phyloP scores from a whole-genome alignment of 2,113 vertebrate species.

The Microcebus griseorufus region DNA sequence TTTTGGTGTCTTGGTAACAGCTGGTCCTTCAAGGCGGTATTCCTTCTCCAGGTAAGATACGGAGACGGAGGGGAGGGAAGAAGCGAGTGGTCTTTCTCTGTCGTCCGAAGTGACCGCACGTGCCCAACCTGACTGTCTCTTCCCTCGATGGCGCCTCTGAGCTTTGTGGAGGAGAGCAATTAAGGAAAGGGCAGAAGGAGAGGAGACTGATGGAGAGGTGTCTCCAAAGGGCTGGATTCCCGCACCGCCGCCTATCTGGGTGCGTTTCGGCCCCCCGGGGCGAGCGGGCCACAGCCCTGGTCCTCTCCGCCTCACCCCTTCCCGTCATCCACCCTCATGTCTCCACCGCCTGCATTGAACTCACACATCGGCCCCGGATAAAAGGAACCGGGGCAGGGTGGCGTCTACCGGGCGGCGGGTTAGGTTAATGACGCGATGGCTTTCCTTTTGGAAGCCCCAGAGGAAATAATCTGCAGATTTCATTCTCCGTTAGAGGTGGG shows the following conservation, averaged over 20 bases:
- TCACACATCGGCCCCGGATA: constrained; percentile 33
- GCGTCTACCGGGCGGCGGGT: constrained; percentile 70
- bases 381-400: constrained; percentile 67
- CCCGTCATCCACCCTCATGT: no score
- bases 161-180: not conserved
- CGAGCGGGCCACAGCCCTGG: no score
- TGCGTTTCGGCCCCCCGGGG: not conserved
- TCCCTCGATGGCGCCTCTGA: not conserved
- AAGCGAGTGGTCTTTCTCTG: not conserved
- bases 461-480: constrained; percentile 71
- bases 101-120: not conserved
- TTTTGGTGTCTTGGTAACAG: not conserved
- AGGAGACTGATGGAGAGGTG: fast-evolving
- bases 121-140: not conserved
- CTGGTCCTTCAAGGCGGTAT: not conserved
- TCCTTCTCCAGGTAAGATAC: not conserved
- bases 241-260: not conserved
- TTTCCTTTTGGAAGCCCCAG: constrained; percentile 71
- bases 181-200: not conserved
- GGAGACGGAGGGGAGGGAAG: not conserved
- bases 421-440: constrained; percentile 77
- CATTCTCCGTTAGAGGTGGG: constrained; percentile 82
- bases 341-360: not conserved
- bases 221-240: not conserved
- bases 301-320: not conserved